Evolutionary conservation across 1,140 invertebrate species (phyloP), one percentile per base, ranked within the genome.

Genomic region (Choristoneura fumiferana): DNA sequence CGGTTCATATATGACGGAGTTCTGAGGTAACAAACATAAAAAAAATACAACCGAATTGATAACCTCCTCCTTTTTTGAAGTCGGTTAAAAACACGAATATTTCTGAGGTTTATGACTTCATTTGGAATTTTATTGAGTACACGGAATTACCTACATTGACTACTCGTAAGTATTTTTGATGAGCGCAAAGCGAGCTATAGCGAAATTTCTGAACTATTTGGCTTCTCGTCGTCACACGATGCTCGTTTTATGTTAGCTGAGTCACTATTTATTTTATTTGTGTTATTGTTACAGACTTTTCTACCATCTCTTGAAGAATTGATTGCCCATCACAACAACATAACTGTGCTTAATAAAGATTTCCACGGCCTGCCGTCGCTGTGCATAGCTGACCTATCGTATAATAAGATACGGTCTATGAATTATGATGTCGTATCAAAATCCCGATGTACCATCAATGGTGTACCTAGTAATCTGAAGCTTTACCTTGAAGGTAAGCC

Each of bases 331-430:
- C 92, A 95, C 73, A 96, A 96, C 76, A 92, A 92, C 39, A 84
- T 96, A 1, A 93, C 92, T 3, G 84, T 92, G 29, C 86, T 95
- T 57, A 93, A 95, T 29, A 92, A 92, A 67, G 95, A 96, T 80
- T 95, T 96, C 76, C 94, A 95, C 63, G 95, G 95, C 0, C 88
- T 96, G 52, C 95, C 95, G 0, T 92, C 92, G 0, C 86, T 96
- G 1, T 96, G 95, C 72, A 91, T 92, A 73, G 95, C 94, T 0
- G 94, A 96, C 77, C 83, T 96, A 1, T 94, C 93, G 1, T 91
- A 93, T 65, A 96, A 96, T 75, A 90, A 92, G 57, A 96, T 96
- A 62, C 86, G 91, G 33, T 88, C 91, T 4, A 90, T 96, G 8
- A 93, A 93, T 38, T 91, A 92, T 18, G 94, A 95, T 71, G 87